Conservation (phyloP, 2,888 invertebrate species). For the Scrobipalpa atriplicella region DNA sequence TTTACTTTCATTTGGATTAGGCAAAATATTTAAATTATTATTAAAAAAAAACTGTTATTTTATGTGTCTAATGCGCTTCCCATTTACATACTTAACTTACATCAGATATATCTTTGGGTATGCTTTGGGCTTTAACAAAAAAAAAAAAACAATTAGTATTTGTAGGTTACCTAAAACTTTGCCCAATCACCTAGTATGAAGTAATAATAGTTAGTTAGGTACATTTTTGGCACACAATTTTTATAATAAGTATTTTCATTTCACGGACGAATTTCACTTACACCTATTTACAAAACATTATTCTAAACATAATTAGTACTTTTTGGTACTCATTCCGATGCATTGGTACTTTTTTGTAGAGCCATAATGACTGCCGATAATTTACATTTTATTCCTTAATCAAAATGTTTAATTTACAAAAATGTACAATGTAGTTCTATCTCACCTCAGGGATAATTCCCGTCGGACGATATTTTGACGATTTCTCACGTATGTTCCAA, state of each 20-base stretch:
- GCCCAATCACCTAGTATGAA: too few relatives aligned
- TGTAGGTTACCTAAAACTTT: too few relatives aligned
- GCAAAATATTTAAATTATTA: too few relatives aligned
- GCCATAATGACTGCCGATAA: neutral
- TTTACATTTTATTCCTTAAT: constrained; percentile 3
- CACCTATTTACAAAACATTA: constrained; percentile 29
- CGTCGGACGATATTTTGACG: constrained; percentile 40
- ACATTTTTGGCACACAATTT: constrained; percentile 16
- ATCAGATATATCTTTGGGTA: too few relatives aligned
- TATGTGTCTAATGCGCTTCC: too few relatives aligned
- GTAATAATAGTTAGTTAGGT: neutral
- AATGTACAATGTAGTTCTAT: neutral
- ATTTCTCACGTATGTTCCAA: constrained; percentile 30
- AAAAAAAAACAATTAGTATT: too few relatives aligned
- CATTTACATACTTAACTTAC: too few relatives aligned
- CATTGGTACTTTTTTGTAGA: constrained; percentile 14
- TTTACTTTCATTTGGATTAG: too few relatives aligned
- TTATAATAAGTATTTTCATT: neutral
- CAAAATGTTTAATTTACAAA: constrained; percentile 12
- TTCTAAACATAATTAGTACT: neutral
- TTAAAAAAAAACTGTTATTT: too few relatives aligned
- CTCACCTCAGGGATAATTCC: constrained; percentile 27
- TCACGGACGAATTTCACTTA: constrained; percentile 30
- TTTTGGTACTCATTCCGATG: constrained; percentile 8
- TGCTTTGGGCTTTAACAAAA: too few relatives aligned